Evolutionary conservation across 2,797 vertebrate species (phyloP).

Genomic region (Podarcis siculus): DNA sequence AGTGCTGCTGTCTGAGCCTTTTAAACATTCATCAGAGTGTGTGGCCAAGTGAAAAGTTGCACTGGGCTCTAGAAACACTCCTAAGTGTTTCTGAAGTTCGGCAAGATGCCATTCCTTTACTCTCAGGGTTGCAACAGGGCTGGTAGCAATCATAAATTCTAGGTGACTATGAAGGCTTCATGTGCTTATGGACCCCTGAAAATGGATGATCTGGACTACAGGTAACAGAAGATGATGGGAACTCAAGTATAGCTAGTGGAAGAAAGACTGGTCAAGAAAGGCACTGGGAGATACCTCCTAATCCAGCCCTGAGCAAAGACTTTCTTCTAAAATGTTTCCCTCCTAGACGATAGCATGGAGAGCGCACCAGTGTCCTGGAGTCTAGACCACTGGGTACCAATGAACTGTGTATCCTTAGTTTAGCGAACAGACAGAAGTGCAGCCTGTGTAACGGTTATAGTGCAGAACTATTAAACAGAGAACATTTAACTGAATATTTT

Average conservation of each 20-base stretch:
- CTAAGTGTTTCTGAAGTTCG: background rate
- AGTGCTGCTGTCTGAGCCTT: background rate
- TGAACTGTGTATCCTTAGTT: background rate
- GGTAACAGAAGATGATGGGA: background rate
- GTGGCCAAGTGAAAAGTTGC: too few relatives aligned
- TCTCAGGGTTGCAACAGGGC: background rate
- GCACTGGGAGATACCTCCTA: background rate
- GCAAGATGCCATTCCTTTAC: too few relatives aligned
- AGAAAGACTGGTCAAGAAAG: background rate
- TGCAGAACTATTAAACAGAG: background rate
- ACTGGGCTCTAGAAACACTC: background rate
- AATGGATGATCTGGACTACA: background rate
- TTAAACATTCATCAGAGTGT: background rate
- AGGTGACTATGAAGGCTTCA: background rate
- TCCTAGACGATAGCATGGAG: background rate
- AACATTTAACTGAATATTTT: background rate
- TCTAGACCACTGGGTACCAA: background rate
- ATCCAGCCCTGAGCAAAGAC: background rate
- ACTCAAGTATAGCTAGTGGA: background rate
- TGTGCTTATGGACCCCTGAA: too few relatives aligned
- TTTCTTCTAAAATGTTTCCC: background rate
- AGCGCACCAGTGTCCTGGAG: background rate
- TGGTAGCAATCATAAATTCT: background rate
- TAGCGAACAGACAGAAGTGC: background rate
- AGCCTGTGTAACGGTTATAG: background rate